Evolutionary conservation across 2,797 vertebrate genomes (phyloP).

Genomic region (Choloepus didactylus): DNA sequence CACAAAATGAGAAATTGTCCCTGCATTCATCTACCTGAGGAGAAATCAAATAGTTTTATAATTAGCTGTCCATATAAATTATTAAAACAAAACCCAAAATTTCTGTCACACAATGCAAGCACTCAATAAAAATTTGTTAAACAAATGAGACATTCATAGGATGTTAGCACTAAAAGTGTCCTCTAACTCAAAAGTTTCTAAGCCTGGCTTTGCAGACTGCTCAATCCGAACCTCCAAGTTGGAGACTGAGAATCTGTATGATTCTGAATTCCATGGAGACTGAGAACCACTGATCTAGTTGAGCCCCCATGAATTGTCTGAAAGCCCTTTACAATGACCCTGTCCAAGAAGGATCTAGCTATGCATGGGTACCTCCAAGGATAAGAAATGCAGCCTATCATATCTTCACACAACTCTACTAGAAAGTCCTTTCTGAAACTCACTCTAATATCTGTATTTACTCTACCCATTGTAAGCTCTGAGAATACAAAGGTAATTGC

Average conservation of each 20-base stretch:
- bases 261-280: not conserved
- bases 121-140: not conserved
- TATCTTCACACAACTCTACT: not conserved
- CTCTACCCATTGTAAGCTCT: not conserved
- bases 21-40: not conserved
- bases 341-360: not conserved
- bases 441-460: not conserved
- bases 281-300: not conserved
- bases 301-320: not conserved
- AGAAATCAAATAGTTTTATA: not conserved
- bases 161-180: not conserved
- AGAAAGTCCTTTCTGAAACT: not conserved
- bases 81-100: not conserved
- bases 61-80: not conserved
- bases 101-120: not conserved
- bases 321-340: not conserved
- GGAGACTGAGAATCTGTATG: not conserved
- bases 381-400: not conserved
- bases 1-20: constrained; percentile 5
- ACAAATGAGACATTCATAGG: not conserved
- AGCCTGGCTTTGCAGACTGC: not conserved
- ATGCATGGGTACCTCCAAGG: not conserved
- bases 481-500: constrained; percentile 1
- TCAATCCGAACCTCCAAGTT: not conserved
- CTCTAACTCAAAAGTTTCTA: not conserved